These are phyloP conservation scores for Euthynnus affinis DNA, from an alignment of 2,797 vertebrate species.

Conservation along the genomic window DNA sequence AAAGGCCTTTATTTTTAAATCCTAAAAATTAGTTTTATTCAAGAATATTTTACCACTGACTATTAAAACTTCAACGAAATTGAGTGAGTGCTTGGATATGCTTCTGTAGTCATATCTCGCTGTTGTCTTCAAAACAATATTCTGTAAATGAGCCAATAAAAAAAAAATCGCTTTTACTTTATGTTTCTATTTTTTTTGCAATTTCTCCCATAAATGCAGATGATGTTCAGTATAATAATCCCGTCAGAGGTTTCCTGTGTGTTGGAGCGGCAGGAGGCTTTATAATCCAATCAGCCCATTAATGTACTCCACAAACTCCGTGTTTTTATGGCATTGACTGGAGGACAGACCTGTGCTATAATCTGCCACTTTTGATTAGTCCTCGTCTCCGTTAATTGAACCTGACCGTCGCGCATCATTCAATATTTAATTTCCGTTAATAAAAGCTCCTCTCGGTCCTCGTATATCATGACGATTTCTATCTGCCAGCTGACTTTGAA, in stretches of 20 bases:
- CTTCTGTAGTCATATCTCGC: neutral
- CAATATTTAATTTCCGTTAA: slow-evolving; percentile 35
- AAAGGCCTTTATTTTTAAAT: neutral
- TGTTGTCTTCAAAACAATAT: neutral
- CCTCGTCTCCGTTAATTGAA: neutral
- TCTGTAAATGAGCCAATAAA: no score
- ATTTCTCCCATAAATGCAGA: neutral
- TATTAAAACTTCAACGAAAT: neutral
- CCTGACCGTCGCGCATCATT: neutral
- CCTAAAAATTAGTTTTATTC: neutral
- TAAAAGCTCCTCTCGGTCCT: slow-evolving; percentile 13
- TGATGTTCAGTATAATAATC: neutral
- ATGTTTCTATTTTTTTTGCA: neutral
- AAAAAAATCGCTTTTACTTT: no score
- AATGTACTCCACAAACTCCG: neutral
- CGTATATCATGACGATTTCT: neutral
- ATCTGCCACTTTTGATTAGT: no score
- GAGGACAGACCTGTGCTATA: neutral
- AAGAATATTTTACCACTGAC: neutral
- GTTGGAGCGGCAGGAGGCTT: no score
- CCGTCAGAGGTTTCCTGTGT: no score
- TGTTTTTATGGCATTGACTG: neutral
- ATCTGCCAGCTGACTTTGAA: slow-evolving; percentile 10
- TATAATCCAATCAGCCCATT: neutral
- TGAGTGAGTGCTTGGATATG: no score